Evolutionary conservation across 2,797 vertebrate species (phyloP).

Genomic region (Holocentrus rufus): DNA sequence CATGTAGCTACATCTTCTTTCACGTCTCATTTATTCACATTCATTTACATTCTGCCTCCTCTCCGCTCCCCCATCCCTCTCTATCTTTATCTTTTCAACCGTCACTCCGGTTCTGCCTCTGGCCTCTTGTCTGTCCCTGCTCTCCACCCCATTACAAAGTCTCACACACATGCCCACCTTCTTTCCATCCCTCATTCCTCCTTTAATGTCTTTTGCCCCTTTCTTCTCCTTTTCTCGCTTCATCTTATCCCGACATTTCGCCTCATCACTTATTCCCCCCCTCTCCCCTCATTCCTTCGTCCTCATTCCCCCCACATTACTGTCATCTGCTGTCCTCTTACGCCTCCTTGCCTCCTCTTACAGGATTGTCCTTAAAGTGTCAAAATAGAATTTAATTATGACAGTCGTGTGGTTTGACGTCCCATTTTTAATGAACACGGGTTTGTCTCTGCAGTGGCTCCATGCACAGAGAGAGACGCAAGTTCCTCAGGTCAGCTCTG

Average conservation of each 20-base stretch:
- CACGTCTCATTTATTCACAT: neutral
- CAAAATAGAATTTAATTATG: slow-evolving; percentile 58
- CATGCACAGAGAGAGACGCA: slow-evolving; percentile 96
- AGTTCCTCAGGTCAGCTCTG: slow-evolving; percentile 95
- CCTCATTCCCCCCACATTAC: slow-evolving; percentile 50
- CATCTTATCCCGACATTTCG: slow-evolving; percentile 52
- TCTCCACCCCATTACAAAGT: slow-evolving; percentile 31
- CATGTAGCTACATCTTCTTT: neutral
- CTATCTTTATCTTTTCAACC: neutral
- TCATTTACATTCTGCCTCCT: slow-evolving; percentile 16
- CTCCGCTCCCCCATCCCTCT: slow-evolving; percentile 13
- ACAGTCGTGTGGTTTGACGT: slow-evolving; percentile 31
- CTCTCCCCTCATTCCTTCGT: neutral
- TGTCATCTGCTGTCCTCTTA: slow-evolving; percentile 28
- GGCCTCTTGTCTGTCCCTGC: slow-evolving; percentile 10
- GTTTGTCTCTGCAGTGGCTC: slow-evolving; percentile 84
- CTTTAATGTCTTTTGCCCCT: slow-evolving; percentile 16
- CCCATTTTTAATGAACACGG: slow-evolving; percentile 29
- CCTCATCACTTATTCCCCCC: slow-evolving; percentile 60
- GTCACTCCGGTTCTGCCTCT: slow-evolving; percentile 15
- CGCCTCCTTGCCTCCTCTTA: slow-evolving; percentile 44
- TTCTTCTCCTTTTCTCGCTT: slow-evolving; percentile 20
- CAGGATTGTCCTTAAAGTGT: slow-evolving; percentile 69
- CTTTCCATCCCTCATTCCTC: slow-evolving; percentile 26
- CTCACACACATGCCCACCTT: slow-evolving; percentile 35